These are phyloP conservation scores for Metellina segmentata DNA, from an alignment of 2,888 invertebrate species.

Conservation along the genomic window DNA sequence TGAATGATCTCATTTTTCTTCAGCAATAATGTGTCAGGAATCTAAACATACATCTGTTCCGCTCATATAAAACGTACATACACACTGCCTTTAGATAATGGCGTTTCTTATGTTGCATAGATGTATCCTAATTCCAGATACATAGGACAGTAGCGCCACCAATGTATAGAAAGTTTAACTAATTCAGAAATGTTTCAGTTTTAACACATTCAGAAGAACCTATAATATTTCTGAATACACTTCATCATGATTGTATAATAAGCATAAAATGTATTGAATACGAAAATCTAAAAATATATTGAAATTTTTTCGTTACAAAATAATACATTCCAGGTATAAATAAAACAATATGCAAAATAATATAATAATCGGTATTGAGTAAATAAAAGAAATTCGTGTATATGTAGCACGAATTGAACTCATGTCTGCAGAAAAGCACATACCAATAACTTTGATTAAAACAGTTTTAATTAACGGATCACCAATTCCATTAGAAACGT, in stretches of 20 bases:
- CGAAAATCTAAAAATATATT: too few species aligned
- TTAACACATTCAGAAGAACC: neutral
- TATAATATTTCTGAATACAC: too few species aligned
- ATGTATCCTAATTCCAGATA: neutral
- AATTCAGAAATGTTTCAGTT: neutral
- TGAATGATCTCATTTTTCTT: neutral
- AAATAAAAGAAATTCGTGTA: neutral
- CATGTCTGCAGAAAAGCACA: neutral
- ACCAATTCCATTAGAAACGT: conserved; percentile 74
- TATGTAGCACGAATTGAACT: too few species aligned
- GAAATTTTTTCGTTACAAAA: too few species aligned
- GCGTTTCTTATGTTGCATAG: conserved; percentile 5
- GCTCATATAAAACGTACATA: neutral
- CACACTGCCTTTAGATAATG: neutral
- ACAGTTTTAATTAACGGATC: conserved; percentile 46
- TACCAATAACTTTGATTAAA: conserved; percentile 67
- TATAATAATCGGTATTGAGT: neutral
- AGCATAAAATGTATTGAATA: too few species aligned
- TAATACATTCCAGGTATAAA: too few species aligned
- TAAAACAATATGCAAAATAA: too few species aligned
- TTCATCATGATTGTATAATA: too few species aligned
- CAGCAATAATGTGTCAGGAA: too few species aligned
- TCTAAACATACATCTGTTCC: too few species aligned
- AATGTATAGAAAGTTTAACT: conserved; percentile 24
- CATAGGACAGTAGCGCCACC: conserved; percentile 53